Base-by-base conservation (phyloP, 2,113 vertebrate genomes). In the Dasypus novemcinctus region DNA sequence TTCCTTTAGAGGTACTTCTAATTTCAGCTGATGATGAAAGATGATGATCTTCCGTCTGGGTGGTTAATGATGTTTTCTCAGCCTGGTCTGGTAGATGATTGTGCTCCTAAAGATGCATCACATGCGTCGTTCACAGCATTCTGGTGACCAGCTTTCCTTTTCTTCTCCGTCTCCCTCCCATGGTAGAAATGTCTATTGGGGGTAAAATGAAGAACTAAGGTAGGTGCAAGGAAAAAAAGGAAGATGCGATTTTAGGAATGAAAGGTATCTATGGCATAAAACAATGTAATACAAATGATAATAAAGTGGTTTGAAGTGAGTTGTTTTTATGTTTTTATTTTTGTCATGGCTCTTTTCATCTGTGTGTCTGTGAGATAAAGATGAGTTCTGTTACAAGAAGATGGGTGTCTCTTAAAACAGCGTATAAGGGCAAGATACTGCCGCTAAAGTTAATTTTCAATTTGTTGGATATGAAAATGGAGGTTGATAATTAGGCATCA, bases 1-100 rank as follows among this genome's bases (percentile, higher is more conserved):
- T 95, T 97, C 93, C 95, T 97, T 97, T 92, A 92, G 97, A 98
- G 86, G 79, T 94, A 43, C 79, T 95, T 97, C 93, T 91, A 75
- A 93, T 98, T 98, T 97, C 93, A 97, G 63, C 94, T 89, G 93
- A 90, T 94, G 90, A 71, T 93, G 20, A 88, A 93, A 91, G 93
- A 89, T 90, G 83, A 88, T 78, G 63, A 68, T 90, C 97, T 97
- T 95, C 95, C 83, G 36, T 18, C 91, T 96, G 66, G 87, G 33
- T 46, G 84, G 21, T 91, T 93, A 95, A 88, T n/a, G 85, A 75
- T 94, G 71, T 74, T 15, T 69, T 68, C 93, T 96, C 66, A 82
- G 88, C 57, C 75, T 66, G 52, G 38, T 96, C 92, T 93, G 46
- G 93, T 84, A 27, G 61, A n/a, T 81, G 92, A 57, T 75, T 54